phyloP scores from a whole-genome alignment of 1,140 invertebrate species.

The Phortica variegata region DNA sequence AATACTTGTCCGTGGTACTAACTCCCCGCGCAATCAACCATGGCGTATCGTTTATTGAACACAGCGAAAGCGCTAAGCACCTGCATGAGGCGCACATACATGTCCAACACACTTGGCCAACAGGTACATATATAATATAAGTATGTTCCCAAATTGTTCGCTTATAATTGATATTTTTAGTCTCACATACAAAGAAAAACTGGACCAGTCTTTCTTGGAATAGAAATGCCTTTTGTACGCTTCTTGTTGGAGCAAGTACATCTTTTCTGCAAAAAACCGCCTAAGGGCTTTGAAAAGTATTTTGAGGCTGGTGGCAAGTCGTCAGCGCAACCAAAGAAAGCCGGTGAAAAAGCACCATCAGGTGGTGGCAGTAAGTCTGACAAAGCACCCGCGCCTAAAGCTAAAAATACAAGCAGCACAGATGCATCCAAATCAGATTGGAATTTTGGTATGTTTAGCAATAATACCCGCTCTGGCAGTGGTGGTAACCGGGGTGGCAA shows the following conservation, averaged over 20 bases:
- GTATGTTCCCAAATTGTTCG: background rate
- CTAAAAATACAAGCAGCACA: conserved; percentile 46
- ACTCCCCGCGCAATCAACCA: conserved; percentile 15
- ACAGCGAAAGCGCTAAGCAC: conserved; percentile 40
- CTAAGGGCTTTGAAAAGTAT: conserved; percentile 92
- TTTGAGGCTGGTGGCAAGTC: conserved; percentile 65
- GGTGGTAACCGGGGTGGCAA: conserved; percentile 16
- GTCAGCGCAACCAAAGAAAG: conserved; percentile 16
- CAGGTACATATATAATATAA: conserved; percentile 13
- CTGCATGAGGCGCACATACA: conserved; percentile 34
- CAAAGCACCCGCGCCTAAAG: conserved; percentile 20
- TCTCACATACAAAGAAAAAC: background rate
- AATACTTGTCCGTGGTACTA: background rate
- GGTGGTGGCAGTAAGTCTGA: conserved; percentile 18
- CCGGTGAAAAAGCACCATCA: conserved; percentile 59
- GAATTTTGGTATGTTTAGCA: conserved; percentile 67
- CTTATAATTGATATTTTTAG: background rate
- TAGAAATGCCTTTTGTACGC: conserved; percentile 35
- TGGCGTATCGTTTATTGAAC: conserved; percentile 45
- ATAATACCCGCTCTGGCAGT: conserved; percentile 25
- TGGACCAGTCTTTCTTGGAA: conserved; percentile 8
- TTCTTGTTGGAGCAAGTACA: conserved; percentile 40
- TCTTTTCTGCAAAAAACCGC: conserved; percentile 58
- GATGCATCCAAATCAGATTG: conserved; percentile 60
- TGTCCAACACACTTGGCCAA: conserved; percentile 20